These are phyloP conservation scores for Lophius piscatorius DNA, from an alignment of 2,113 vertebrate species.

Conservation along the genomic window DNA sequence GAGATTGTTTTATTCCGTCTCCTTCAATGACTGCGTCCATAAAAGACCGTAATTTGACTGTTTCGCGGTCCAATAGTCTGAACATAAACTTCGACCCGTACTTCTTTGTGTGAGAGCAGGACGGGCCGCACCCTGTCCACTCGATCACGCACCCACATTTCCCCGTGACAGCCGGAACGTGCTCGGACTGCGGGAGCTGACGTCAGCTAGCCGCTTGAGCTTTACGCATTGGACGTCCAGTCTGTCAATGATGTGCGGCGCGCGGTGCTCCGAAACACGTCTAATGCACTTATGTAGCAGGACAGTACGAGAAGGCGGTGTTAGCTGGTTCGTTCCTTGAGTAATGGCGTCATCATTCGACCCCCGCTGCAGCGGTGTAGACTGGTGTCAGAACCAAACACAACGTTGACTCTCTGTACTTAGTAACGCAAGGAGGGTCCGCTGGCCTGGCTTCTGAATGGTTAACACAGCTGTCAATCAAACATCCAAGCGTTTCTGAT, in stretches of 20 bases:
- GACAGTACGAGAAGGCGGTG: constrained; percentile 22
- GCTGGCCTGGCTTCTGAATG: constrained; percentile 20
- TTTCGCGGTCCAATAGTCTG: no score
- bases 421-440: rapidly evolving
- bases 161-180: constrained; percentile 3
- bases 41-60: no score
- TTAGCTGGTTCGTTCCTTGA: rapidly evolving
- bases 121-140: constrained; percentile 60
- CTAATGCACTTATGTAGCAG: rapidly evolving
- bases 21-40: no score
- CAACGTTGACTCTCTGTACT: neutral
- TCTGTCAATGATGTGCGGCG: constrained; percentile 27
- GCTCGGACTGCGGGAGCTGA: constrained; percentile 24
- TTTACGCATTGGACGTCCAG: constrained; percentile 13
- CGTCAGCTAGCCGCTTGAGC: neutral
- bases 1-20: no score
- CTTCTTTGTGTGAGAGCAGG: no score
- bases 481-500: neutral
- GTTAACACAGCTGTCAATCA: constrained; percentile 1
- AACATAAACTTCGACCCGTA: no score
- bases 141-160: constrained; percentile 21
- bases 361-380: rapidly evolving
- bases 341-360: rapidly evolving
- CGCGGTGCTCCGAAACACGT: neutral
- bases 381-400: neutral